Evolutionary conservation across 2,113 vertebrate species (phyloP).

Genomic region (Eupsittula cactorum): DNA sequence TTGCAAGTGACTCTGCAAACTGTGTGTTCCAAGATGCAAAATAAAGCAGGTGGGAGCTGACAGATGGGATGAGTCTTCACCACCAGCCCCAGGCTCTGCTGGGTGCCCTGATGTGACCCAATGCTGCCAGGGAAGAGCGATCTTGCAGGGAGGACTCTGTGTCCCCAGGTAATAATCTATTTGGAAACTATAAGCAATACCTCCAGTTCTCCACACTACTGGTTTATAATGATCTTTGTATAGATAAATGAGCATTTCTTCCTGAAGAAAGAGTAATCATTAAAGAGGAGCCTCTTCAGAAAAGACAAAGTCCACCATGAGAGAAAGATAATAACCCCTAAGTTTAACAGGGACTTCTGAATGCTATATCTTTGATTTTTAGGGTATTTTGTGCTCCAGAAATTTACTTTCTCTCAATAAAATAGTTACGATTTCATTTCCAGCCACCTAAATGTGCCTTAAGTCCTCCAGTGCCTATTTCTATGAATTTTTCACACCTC

Average conservation of each 20-base stretch:
- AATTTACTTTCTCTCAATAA: not conserved
- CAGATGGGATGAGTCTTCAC: fast-evolving
- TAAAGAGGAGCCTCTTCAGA: conserved; percentile 43
- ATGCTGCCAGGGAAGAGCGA: not conserved
- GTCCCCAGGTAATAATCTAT: not conserved
- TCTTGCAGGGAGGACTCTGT: not conserved
- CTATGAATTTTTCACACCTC: not conserved
- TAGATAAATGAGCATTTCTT: not conserved
- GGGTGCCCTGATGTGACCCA: not conserved
- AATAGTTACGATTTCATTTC: not conserved
- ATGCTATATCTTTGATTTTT: not conserved
- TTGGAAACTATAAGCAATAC: not conserved
- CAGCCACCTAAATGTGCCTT: not conserved
- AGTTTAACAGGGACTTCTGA: not conserved
- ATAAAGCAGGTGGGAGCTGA: not conserved
- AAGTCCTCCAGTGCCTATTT: not conserved
- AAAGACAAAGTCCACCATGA: conserved; percentile 55
- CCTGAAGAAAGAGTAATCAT: conserved; percentile 60
- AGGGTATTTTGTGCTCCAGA: not conserved
- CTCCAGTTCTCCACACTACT: not conserved
- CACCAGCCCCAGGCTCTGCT: fast-evolving
- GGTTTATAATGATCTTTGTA: not conserved
- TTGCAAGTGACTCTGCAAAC: not conserved
- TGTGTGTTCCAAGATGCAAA: not conserved
- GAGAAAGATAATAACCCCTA: not conserved